A percentile compares a stretch with the other conserved stretches of the same genome.
Conservation (phyloP, 2,113 vertebrate genomes). For the Dicrurus megarhynchus region DNA sequence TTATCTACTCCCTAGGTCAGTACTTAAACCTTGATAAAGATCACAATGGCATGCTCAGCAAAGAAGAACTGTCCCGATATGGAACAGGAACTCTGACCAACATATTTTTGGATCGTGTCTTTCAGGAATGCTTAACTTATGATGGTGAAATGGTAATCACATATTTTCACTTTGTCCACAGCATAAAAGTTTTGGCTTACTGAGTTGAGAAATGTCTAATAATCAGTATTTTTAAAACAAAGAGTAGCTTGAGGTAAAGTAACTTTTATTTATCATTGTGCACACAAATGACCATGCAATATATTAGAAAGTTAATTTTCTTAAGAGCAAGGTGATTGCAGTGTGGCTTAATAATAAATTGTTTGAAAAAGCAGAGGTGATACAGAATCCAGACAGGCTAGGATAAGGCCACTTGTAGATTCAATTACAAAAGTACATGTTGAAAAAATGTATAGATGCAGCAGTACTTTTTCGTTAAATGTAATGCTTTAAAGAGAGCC, state of each 20-base stretch:
- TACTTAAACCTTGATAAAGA: slow-evolving; percentile 98
- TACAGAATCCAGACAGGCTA: background rate
- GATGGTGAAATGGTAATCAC: slow-evolving; percentile 95
- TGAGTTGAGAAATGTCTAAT: background rate
- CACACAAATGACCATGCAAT: background rate
- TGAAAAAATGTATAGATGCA: background rate
- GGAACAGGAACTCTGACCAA: slow-evolving; percentile 94
- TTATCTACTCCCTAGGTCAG: slow-evolving; percentile 78
- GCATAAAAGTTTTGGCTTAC: background rate
- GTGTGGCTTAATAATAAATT: background rate
- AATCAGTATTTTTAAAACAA: background rate
- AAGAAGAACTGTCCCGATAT: slow-evolving; percentile 96
- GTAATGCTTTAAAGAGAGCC: background rate
- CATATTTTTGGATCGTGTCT: slow-evolving; percentile 94
- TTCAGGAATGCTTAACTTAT: slow-evolving; percentile 96
- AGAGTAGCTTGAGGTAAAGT: background rate
- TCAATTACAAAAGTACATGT: background rate
- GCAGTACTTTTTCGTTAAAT: background rate
- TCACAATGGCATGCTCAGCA: slow-evolving; percentile 98
- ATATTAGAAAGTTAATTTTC: background rate
- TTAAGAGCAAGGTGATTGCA: background rate
- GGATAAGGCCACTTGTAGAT: background rate
- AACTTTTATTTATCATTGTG: background rate
- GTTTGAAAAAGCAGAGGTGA: background rate
- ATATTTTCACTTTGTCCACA: background rate